phyloP scores from a whole-genome alignment of 2,113 vertebrate genomes.

The Machaerirhynchus nigripectus region DNA sequence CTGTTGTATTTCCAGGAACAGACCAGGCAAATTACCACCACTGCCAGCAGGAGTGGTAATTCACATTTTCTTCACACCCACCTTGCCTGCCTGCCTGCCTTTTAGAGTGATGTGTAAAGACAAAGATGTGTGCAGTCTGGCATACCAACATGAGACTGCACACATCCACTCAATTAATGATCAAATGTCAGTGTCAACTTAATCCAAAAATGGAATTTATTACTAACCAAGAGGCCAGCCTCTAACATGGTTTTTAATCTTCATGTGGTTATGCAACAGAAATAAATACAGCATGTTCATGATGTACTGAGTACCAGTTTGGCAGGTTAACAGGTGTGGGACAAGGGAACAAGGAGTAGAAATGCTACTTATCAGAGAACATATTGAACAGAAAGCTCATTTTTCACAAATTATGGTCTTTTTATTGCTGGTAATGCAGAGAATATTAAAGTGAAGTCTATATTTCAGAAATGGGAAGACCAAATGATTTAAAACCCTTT shows the following conservation, averaged over 20 bases:
- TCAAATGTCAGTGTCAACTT: background rate
- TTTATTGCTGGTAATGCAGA: constrained; percentile 73
- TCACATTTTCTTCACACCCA: background rate
- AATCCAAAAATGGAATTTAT: background rate
- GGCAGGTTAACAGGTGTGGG: constrained; percentile 38
- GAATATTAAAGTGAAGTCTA: constrained; percentile 77
- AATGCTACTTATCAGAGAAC: constrained; percentile 53
- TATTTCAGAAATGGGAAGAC: constrained; percentile 75
- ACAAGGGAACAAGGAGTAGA: constrained; percentile 18
- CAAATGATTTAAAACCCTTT: constrained; percentile 75
- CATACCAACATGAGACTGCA: background rate
- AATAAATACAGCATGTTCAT: background rate
- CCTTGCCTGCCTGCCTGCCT: background rate
- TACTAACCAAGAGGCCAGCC: background rate
- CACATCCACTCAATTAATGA: background rate
- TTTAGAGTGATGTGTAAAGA: background rate
- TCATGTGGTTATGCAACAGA: background rate
- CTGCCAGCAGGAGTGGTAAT: background rate
- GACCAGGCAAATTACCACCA: background rate
- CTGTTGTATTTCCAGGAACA: background rate
- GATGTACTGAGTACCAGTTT: background rate
- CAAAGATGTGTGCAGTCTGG: background rate
- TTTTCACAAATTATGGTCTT: constrained; percentile 74
- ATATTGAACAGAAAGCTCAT: constrained; percentile 66
- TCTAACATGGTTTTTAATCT: background rate